Conservation (phyloP, 2,888 invertebrate genomes). For the Eucriotettix oculatus region DNA sequence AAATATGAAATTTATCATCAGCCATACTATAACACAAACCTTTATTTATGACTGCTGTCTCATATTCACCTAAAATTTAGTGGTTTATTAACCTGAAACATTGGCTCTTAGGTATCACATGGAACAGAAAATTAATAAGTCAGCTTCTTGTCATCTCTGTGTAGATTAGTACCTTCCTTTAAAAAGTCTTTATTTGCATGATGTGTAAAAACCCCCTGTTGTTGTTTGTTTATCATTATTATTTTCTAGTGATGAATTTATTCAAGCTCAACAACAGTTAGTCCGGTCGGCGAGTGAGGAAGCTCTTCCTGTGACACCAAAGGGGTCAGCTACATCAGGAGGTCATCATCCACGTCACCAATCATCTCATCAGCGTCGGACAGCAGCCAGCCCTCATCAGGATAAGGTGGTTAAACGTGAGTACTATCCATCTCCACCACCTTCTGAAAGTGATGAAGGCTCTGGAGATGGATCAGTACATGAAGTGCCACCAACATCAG, state of each 20-base stretch:
- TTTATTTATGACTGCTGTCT: no score
- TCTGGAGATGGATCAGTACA: constrained; percentile 17
- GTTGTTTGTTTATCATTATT: constrained; percentile 20
- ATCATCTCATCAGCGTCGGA: not conserved
- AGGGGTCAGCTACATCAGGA: constrained; percentile 1
- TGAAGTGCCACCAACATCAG: not conserved
- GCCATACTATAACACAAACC: no score
- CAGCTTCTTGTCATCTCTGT: no score
- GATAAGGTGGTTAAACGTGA: constrained; percentile 18
- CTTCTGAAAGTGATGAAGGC: constrained; percentile 34
- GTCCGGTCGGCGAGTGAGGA: constrained; percentile 91
- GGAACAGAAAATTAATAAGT: no score
- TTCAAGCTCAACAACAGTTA: constrained; percentile 93
- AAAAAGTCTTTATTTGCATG: not conserved
- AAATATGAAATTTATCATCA: no score
- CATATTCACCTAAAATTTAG: no score
- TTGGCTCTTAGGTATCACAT: no score
- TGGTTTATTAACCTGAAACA: no score
- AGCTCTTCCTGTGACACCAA: constrained; percentile 40
- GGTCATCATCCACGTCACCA: constrained; percentile 3
- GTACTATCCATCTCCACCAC: constrained; percentile 39
- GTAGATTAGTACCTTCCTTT: not conserved
- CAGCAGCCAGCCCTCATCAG: not conserved
- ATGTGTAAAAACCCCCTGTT: constrained; percentile 2
- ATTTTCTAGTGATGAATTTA: constrained; percentile 93